Conservation (phyloP, 2,113 vertebrate genomes). For the Holacanthus passer region DNA sequence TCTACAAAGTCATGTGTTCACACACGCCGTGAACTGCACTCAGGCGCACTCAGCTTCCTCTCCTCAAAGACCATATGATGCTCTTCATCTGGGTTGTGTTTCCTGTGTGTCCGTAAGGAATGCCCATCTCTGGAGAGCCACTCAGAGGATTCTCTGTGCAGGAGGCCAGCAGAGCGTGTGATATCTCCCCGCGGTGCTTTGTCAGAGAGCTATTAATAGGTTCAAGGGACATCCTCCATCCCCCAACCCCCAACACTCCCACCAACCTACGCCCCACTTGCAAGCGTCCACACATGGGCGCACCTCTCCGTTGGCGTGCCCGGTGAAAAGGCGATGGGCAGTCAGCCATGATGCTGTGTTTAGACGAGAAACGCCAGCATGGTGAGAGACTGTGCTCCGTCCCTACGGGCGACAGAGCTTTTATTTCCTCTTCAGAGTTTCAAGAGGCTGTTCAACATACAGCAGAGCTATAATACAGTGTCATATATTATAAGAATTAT, state of each 20-base stretch:
- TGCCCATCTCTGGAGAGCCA: constrained; percentile 68
- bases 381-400: constrained; percentile 10
- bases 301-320: constrained; percentile 38
- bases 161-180: constrained; percentile 76
- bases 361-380: constrained; percentile 28
- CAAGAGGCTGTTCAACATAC: constrained; percentile 9
- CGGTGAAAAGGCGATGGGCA: constrained; percentile 51
- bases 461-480: not conserved
- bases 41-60: constrained; percentile 4
- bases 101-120: constrained; percentile 59
- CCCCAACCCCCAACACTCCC: constrained; percentile 42
- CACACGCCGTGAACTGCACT: constrained; percentile 31
- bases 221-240: constrained; percentile 77
- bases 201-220: constrained; percentile 80
- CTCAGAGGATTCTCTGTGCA: constrained; percentile 65
- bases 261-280: constrained; percentile 50
- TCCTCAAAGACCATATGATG: constrained; percentile 43
- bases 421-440: constrained; percentile 32
- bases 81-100: constrained; percentile 57
- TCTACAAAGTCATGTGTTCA: constrained; percentile 13
- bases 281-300: constrained; percentile 57
- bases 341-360: constrained; percentile 65
- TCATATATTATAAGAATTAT: constrained; percentile 16
- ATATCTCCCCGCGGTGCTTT: constrained; percentile 76
- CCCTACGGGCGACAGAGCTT: constrained; percentile 20